Evolutionary conservation across 2,888 invertebrate genomes (phyloP).

Genomic region (Chalcosyrphus nemorum): DNA sequence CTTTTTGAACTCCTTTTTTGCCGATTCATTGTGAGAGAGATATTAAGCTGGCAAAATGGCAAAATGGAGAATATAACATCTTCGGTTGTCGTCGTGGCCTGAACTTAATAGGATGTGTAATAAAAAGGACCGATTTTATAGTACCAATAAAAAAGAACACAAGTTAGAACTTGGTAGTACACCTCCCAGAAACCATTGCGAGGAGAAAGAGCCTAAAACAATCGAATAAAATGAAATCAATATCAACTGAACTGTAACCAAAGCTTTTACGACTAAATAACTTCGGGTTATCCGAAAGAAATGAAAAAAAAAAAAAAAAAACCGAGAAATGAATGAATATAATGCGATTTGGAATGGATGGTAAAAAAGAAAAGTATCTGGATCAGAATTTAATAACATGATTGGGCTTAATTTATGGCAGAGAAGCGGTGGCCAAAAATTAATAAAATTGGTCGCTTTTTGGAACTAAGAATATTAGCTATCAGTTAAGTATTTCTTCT

Average conservation of each 20-base stretch:
- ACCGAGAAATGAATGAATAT: constrained; percentile 22
- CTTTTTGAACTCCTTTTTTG: background rate
- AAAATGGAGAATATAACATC: background rate
- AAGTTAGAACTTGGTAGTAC: constrained; percentile 5
- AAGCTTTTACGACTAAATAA: constrained; percentile 30
- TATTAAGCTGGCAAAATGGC: background rate
- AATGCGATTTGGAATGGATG: background rate
- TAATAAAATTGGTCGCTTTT: too few species aligned
- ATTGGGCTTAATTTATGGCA: background rate
- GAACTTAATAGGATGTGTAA: constrained; percentile 23
- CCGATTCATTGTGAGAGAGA: background rate
- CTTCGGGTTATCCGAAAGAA: background rate
- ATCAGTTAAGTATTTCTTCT: too few species aligned
- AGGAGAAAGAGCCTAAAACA: constrained; percentile 9
- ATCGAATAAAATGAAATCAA: constrained; percentile 20
- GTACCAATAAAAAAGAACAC: constrained; percentile 14
- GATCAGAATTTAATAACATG: background rate
- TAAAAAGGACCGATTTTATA: constrained; percentile 40
- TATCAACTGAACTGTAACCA: constrained; percentile 26
- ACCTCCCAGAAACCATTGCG: too few species aligned
- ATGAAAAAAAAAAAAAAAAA: too few species aligned
- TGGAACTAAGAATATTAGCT: too few species aligned
- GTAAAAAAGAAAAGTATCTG: background rate
- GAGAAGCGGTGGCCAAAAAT: background rate
- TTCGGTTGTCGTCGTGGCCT: constrained; percentile 5